phyloP scores from a whole-genome alignment of 2,797 vertebrate genomes.

The Pseudocheirus occidentalis region DNA sequence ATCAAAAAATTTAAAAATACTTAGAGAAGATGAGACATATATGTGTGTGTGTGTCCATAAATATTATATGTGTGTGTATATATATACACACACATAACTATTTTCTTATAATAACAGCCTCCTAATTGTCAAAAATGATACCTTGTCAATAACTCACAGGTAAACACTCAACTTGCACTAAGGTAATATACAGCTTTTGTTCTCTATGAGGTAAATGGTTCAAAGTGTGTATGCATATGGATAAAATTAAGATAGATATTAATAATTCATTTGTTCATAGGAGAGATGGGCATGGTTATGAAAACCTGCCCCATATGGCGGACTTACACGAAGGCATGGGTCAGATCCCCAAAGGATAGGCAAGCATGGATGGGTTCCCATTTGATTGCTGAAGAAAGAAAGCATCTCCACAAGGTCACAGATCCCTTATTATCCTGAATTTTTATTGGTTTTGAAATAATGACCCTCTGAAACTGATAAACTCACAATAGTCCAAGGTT shows the following conservation, averaged over 20 bases:
- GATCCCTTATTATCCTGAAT: background rate
- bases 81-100: background rate
- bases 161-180: conserved; percentile 2
- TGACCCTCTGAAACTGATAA: background rate
- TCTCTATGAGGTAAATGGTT: conserved; percentile 38
- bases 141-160: conserved; percentile 21
- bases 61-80: no score
- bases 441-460: conserved; percentile 3
- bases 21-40: background rate
- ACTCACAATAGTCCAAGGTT: conserved; percentile 15
- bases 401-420: background rate
- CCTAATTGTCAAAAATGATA: background rate
- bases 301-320: background rate
- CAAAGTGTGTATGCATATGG: conserved; percentile 22
- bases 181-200: conserved; percentile 33
- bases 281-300: background rate
- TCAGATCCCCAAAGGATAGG: background rate
- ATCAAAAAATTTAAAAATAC: conserved; percentile 5
- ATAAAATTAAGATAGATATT: conserved; percentile 13
- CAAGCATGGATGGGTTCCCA: background rate
- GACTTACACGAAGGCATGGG: background rate
- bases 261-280: background rate
- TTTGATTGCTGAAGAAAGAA: background rate
- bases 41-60: background rate
- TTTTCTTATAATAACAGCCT: background rate